These are phyloP conservation scores for Xiphydria camelus DNA, from an alignment of 2,888 invertebrate genomes.

Conservation along the genomic window DNA sequence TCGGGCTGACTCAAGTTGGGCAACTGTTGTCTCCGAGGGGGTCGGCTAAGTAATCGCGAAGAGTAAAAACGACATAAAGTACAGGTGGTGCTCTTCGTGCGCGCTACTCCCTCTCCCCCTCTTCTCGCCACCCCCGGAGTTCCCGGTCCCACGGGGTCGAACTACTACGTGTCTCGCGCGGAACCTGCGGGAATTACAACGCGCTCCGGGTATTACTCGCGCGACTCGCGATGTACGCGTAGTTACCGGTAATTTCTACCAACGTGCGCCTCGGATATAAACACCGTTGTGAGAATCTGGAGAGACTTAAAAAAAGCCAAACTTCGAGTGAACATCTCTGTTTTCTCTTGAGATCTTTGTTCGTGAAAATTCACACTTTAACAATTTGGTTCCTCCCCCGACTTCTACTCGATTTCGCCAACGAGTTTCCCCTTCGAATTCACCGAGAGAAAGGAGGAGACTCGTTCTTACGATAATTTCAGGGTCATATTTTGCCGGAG, in stretches of 20 bases:
- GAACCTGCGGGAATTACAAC: constrained; percentile 1
- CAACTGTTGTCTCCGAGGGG: constrained; percentile 26
- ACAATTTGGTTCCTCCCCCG: too few relatives aligned
- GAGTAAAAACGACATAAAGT: constrained; percentile 41
- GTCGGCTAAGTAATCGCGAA: constrained; percentile 35
- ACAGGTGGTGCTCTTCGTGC: constrained; percentile 33
- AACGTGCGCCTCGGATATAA: neutral
- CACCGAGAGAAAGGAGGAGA: too few relatives aligned
- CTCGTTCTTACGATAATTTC: neutral
- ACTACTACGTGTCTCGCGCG: too few relatives aligned
- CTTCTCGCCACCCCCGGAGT: too few relatives aligned
- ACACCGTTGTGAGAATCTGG: too few relatives aligned
- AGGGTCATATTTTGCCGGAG: neutral
- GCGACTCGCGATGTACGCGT: neutral
- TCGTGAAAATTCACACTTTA: too few relatives aligned
- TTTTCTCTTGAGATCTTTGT: too few relatives aligned
- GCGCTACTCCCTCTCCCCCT: neutral
- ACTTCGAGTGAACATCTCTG: too few relatives aligned
- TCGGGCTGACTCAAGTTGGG: constrained; percentile 29
- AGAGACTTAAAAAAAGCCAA: too few relatives aligned
- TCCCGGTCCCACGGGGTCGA: too few relatives aligned
- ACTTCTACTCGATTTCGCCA: too few relatives aligned
- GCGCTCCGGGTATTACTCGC: neutral
- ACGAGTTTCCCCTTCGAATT: too few relatives aligned
- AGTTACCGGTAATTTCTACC: neutral